Evolutionary conservation across 2,888 invertebrate species (phyloP).

Genomic region (Xanthostigma xanthostigma): DNA sequence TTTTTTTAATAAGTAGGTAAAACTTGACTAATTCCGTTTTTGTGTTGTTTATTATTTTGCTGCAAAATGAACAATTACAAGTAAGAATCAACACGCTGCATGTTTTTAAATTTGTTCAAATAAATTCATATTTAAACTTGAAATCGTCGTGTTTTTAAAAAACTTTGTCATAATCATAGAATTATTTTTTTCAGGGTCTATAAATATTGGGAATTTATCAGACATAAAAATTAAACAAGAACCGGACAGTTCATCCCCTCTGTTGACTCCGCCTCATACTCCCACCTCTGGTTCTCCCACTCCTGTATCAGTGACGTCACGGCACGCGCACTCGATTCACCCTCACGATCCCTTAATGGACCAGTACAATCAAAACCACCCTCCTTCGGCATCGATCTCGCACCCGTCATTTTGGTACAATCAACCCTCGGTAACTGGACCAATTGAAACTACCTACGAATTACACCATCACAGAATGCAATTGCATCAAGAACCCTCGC

Average conservation of each 20-base stretch:
- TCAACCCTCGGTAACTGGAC: neutral
- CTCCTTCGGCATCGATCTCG: slow-evolving; percentile 30
- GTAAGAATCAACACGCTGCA: neutral
- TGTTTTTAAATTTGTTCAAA: neutral
- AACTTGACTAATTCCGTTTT: no score
- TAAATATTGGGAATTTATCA: no score
- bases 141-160: neutral
- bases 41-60: neutral
- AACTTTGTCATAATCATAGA: neutral
- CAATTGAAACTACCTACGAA: neutral
- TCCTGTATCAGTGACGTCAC: neutral
- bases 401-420: slow-evolving; percentile 17
- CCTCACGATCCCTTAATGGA: slow-evolving; percentile 15
- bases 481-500: neutral
- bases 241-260: slow-evolving; percentile 28
- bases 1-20: no score
- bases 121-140: neutral
- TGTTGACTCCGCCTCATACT: slow-evolving; percentile 59
- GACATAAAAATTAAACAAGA: slow-evolving; percentile 23
- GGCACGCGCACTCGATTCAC: slow-evolving; percentile 11
- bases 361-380: slow-evolving; percentile 27
- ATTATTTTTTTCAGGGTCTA: no score
- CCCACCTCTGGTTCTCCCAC: slow-evolving; percentile 36
- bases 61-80: neutral
- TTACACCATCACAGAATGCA: neutral